A percentile compares a stretch with the other conserved stretches of the same genome.
phyloP scores from a whole-genome alignment of 1,140 invertebrate genomes.

The Meloidogyne floridensis region DNA sequence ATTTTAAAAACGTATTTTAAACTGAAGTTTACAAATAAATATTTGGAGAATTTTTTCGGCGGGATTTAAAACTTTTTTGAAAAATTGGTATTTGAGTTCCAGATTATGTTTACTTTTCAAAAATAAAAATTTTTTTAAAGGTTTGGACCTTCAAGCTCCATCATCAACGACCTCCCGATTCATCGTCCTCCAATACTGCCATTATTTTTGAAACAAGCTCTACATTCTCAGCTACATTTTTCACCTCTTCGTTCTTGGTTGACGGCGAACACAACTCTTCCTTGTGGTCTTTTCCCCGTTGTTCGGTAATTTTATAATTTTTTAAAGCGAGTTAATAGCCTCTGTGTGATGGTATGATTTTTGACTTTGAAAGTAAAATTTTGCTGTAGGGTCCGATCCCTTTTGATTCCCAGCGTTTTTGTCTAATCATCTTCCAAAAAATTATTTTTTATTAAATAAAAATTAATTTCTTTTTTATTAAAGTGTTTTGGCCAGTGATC shows the following conservation, averaged over 20 bases:
- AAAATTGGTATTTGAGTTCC: too few relatives aligned
- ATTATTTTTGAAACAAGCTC: slow-evolving; percentile 34
- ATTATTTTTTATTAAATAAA: too few relatives aligned
- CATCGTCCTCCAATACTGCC: slow-evolving; percentile 31
- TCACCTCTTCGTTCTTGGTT: slow-evolving; percentile 39
- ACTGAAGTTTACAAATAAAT: too few relatives aligned
- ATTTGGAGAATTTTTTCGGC: too few relatives aligned
- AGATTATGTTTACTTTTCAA: too few relatives aligned
- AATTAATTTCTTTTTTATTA: background rate
- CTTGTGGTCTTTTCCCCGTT: slow-evolving; percentile 20
- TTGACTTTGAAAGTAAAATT: background rate
- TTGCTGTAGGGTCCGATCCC: background rate
- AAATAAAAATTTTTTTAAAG: background rate
- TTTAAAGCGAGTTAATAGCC: too few relatives aligned
- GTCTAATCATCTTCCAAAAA: too few relatives aligned
- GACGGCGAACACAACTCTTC: too few relatives aligned
- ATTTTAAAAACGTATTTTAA: too few relatives aligned
- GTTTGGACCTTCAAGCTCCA: slow-evolving; percentile 13
- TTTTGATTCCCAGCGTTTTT: too few relatives aligned
- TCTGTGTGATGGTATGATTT: background rate
- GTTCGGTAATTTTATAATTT: slow-evolving; percentile 11
- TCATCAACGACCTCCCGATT: background rate
- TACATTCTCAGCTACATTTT: slow-evolving; percentile 42
- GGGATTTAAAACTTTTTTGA: too few relatives aligned
- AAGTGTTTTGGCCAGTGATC: background rate